phyloP scores from a whole-genome alignment of 2,888 invertebrate genomes.

The Plagodis pulveraria region DNA sequence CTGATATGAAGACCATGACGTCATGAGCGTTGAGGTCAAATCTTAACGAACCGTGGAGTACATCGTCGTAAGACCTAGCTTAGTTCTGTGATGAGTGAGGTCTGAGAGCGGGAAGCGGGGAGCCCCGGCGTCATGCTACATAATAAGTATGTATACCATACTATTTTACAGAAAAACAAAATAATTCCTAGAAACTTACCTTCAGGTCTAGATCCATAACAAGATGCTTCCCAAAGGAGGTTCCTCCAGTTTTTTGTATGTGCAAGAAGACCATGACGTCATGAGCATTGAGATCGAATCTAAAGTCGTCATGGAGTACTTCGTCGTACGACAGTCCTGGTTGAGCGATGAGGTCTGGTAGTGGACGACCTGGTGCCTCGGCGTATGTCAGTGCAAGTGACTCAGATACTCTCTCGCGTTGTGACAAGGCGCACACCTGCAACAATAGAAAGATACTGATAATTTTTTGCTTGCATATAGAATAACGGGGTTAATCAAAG shows the following conservation, averaged over 20 bases:
- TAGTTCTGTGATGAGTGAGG: too few species aligned
- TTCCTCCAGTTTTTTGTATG: slow-evolving; percentile 99
- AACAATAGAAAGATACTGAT: slow-evolving; percentile 37
- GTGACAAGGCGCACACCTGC: slow-evolving; percentile 90
- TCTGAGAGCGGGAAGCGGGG: too few species aligned
- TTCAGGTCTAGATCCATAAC: slow-evolving; percentile 96
- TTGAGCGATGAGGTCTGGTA: slow-evolving; percentile 83
- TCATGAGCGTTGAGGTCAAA: too few species aligned
- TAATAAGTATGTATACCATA: neutral
- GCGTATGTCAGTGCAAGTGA: slow-evolving; percentile 77
- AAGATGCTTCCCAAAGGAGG: slow-evolving; percentile 97
- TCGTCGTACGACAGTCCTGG: slow-evolving; percentile 93
- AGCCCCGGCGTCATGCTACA: too few species aligned
- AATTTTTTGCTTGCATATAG: neutral
- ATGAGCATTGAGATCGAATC: slow-evolving; percentile 95
- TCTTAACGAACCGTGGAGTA: too few species aligned
- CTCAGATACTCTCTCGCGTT: slow-evolving; percentile 86
- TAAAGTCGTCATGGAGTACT: slow-evolving; percentile 93
- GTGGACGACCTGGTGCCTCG: slow-evolving; percentile 81
- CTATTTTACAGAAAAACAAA: neutral
- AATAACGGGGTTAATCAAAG: too few species aligned
- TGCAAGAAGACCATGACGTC: slow-evolving; percentile 99
- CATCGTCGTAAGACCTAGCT: too few species aligned
- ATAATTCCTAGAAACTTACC: slow-evolving; percentile 59
- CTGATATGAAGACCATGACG: too few species aligned